Base-by-base conservation (phyloP, 2,797 vertebrate species). In the Oryzias dopingdopingensis region DNA sequence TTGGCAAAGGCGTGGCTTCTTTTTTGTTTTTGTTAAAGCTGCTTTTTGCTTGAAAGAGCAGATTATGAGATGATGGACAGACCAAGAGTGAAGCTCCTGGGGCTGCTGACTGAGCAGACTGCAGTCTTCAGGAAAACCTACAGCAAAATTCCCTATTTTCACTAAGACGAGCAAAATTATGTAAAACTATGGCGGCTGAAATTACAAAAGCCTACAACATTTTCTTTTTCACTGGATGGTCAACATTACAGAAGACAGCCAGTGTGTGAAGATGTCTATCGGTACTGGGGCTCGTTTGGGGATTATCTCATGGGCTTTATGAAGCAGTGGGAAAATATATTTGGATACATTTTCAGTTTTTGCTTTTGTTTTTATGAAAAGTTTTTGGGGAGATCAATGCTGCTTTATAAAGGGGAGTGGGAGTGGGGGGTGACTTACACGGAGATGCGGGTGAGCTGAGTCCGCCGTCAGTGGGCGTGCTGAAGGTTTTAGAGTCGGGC, bases 391-490 rank as follows among this genome's bases (percentile, higher is more conserved):
- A 77, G 79, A 79, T 67, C 80, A 70, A 77, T 76, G 68, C 56
- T 74, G 74, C 66, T 84, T 85, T 76, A 82, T 85, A 83, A 78
- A 78, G 85, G 81, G 88, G 86, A 83, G 87, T 76, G 78, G 86
- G 77, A 79, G 78, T 70, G 71, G 76, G 76, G 24, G 73, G 84
- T 88, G 92, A 98, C 96, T 97, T 96, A 96, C 95, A 95, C 92
- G 95, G 94, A 90, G 95, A 95, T 79, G 95, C 88, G 92, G 94
- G 94, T 86, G 96, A 91, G 90, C 91, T 90, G 86, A 94, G 91
- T 95, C 94, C 95, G 91, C 94, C 93, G 91, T 95, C 96, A 79
- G 86, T 86, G 75, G 79, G 90, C 79, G 90, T 90, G 90, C 88
- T 91, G 91, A 90, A 88, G 87, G 86, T 87, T 92, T 93, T 97